phyloP scores from a whole-genome alignment of 2,888 invertebrate species.

The Brachycybe producta region DNA sequence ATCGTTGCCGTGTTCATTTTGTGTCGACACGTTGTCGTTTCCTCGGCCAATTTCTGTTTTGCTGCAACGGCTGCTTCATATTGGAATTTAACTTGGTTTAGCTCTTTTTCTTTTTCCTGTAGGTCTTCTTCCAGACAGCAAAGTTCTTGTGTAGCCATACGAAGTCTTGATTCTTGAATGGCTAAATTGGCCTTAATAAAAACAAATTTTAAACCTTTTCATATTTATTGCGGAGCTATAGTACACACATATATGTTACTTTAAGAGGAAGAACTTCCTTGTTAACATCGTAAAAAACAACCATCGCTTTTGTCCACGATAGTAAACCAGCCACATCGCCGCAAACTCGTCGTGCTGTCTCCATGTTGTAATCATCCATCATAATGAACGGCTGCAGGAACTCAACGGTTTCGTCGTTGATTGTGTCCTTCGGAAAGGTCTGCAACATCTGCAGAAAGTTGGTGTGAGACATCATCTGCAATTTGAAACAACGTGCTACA shows the following conservation, averaged over 20 bases:
- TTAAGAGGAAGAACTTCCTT: constrained; percentile 90
- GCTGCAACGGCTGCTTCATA: constrained; percentile 88
- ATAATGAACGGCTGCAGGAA: constrained; percentile 77
- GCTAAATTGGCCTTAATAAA: constrained; percentile 60
- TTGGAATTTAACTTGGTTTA: constrained; percentile 77
- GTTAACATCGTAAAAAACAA: constrained; percentile 88
- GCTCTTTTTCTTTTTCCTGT: constrained; percentile 76
- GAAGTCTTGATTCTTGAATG: constrained; percentile 75
- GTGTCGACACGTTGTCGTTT: constrained; percentile 78
- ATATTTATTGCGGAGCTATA: no score
- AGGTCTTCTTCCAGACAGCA: constrained; percentile 74
- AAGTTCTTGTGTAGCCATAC: constrained; percentile 81
- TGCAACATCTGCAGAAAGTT: constrained; percentile 82
- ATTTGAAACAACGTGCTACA: constrained; percentile 11
- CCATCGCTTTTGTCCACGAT: constrained; percentile 94
- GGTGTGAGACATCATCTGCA: constrained; percentile 85
- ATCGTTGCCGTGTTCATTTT: constrained; percentile 96
- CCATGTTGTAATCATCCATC: constrained; percentile 96
- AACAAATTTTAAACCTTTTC: no score
- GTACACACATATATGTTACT: constrained; percentile 31
- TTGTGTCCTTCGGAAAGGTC: constrained; percentile 90
- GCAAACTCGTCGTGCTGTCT: constrained; percentile 86
- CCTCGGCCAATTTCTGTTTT: constrained; percentile 67
- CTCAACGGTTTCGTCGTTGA: constrained; percentile 95
- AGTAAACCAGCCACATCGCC: constrained; percentile 90